Base-by-base conservation (phyloP, 2,113 vertebrate species). In the Ancistrus triradiatus region DNA sequence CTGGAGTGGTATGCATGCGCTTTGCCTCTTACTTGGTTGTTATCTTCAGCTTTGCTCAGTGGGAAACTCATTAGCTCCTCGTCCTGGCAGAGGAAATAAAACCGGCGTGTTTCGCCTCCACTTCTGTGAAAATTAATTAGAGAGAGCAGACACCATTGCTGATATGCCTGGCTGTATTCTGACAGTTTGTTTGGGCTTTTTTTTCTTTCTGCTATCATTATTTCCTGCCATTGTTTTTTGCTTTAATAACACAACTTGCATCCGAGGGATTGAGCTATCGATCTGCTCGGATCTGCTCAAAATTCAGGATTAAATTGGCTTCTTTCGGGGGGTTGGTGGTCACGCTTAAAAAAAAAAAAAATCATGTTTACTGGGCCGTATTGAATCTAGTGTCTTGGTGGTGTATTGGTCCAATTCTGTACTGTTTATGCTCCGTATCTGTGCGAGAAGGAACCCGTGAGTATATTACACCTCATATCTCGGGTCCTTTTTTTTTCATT, bases 81-180 rank as follows among this genome's bases (percentile, higher is more conserved):
- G 55, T 40, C 51, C 69, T 53, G 66, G 63, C 65, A 63, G 53
- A 60, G 66, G 69, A 74, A 74, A 69, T 69, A 74, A 70, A 72
- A 74, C 63, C 44, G 58, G 58, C 69, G 66, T 63, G 69, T 63
- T 78, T 70, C 74, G 72, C 71, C 69, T 74, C 63, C 66, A 72
- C 72, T 75, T 74, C 70, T 64, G 53, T 70, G 58, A 60, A 72
- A 75, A 75, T 78, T 70, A 75, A 78, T 78, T 78, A 75, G 76
- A 68, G 58, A 68, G 56, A 70, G 68, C 69, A 68, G 69, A 68
- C 59, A 70, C 68, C 59, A 37, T 38, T 56, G 49, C 72, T 37
- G 56, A 72, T 57, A 69, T 64, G 66, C 48, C 56, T 52, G 60
- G 40, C 49, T 61, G 46, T 56, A 61, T 72, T 67, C 49, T 73